These are phyloP conservation scores for Centropus unirufus DNA, from an alignment of 2,113 vertebrate species.

Conservation along the genomic window DNA sequence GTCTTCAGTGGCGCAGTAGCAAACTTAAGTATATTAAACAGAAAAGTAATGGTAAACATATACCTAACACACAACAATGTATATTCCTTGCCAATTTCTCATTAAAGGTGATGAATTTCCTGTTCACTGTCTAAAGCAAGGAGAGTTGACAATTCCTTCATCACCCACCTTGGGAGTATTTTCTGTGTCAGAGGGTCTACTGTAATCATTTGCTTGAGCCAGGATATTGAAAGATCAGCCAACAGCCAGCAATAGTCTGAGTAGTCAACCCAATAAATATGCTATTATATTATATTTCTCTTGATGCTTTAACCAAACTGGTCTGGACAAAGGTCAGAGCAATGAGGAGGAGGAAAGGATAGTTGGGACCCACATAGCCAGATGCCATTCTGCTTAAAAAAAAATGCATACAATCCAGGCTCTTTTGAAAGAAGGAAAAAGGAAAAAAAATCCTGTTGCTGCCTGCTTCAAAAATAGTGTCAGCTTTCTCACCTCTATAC, in stretches of 20 bases:
- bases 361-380: neutral
- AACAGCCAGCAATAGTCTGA: neutral
- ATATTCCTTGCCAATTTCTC: neutral
- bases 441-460: neutral
- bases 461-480: neutral
- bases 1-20: neutral
- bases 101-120: neutral
- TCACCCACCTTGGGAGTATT: neutral
- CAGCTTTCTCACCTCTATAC: neutral
- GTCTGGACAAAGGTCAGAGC: neutral
- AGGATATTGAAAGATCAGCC: neutral
- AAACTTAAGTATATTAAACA: neutral
- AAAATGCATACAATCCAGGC: neutral
- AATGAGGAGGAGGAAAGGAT: neutral
- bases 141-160: neutral
- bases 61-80: neutral
- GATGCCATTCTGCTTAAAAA: neutral
- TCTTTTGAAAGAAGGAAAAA: neutral
- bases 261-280: neutral
- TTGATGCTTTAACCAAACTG: neutral
- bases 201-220: neutral
- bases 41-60: neutral
- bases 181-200: neutral
- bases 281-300: neutral
- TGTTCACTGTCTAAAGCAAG: neutral